These are phyloP conservation scores for Arrhamphus sclerolepis DNA, from an alignment of 2,797 vertebrate genomes.

Conservation along the genomic window DNA sequence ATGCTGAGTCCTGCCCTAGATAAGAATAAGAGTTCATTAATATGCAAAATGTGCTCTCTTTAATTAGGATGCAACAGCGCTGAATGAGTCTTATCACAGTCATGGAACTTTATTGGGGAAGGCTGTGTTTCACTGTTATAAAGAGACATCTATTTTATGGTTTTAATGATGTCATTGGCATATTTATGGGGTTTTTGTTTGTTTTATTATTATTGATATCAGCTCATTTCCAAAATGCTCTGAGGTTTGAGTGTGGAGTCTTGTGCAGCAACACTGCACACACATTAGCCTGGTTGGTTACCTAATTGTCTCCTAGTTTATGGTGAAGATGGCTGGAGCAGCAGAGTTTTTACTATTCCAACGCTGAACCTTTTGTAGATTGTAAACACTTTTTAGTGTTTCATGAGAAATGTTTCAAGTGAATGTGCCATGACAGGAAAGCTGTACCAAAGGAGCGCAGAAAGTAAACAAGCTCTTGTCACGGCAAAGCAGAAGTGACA, in stretches of 20 bases:
- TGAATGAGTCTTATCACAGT: conserved; percentile 22
- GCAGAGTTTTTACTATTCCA: conserved; percentile 4
- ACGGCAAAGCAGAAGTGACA: conserved; percentile 60
- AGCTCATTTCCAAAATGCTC: too few species aligned
- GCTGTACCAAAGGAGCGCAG: conserved; percentile 14
- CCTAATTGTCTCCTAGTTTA: too few species aligned
- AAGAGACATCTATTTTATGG: not conserved
- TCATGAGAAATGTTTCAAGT: conserved; percentile 17
- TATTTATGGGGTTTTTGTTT: not conserved
- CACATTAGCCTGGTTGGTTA: too few species aligned
- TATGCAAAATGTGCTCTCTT: conserved; percentile 43
- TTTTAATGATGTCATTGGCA: not conserved
- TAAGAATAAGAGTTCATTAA: conserved; percentile 43
- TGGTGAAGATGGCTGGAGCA: not conserved
- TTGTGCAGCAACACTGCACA: too few species aligned
- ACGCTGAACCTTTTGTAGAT: conserved; percentile 10
- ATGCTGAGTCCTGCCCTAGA: conserved; percentile 45
- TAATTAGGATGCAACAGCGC: conserved; percentile 33
- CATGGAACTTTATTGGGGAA: conserved; percentile 8
- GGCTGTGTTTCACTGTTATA: not conserved
- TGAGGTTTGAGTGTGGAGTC: too few species aligned
- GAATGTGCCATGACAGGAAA: conserved; percentile 3
- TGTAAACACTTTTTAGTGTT: conserved; percentile 7
- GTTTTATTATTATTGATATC: not conserved
- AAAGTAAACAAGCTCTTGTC: conserved; percentile 56